phyloP scores from a whole-genome alignment of 1,140 invertebrate genomes.

The Stegodyphus dumicola region DNA sequence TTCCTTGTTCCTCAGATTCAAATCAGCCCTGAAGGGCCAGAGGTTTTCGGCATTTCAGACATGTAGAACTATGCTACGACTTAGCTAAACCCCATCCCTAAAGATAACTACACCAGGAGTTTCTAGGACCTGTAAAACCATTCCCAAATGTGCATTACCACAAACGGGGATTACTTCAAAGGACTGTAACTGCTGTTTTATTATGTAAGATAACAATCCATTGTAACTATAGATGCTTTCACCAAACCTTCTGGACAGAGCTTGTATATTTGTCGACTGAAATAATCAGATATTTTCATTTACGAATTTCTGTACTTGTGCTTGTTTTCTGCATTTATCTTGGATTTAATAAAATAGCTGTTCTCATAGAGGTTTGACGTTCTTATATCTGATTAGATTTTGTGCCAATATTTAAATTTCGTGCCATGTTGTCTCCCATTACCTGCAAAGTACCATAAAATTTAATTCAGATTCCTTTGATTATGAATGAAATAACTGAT shows the following conservation, averaged over 20 bases:
- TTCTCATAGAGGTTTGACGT: no score
- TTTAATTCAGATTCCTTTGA: no score
- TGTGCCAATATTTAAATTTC: no score
- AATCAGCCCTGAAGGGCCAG: not conserved
- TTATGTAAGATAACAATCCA: not conserved
- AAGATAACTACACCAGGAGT: constrained; percentile 8
- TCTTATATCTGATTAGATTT: no score
- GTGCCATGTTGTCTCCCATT: no score
- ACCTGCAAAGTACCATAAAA: no score
- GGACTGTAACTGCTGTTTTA: not conserved
- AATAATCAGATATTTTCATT: no score
- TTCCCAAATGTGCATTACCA: not conserved
- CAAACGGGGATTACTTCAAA: not conserved
- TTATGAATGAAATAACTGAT: no score
- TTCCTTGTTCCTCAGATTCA: not conserved
- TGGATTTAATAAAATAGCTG: no score
- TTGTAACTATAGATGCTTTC: not conserved
- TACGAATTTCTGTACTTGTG: no score
- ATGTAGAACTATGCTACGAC: not conserved
- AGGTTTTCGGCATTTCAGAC: not conserved
- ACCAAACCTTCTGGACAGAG: not conserved
- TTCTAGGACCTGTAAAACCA: not conserved
- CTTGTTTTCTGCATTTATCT: no score
- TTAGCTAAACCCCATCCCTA: not conserved
- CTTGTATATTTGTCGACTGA: not conserved